A percentile compares a stretch with the other conserved stretches of the same genome.
Conservation (phyloP, 2,888 invertebrate genomes). For the Chydorus sphaericus region DNA sequence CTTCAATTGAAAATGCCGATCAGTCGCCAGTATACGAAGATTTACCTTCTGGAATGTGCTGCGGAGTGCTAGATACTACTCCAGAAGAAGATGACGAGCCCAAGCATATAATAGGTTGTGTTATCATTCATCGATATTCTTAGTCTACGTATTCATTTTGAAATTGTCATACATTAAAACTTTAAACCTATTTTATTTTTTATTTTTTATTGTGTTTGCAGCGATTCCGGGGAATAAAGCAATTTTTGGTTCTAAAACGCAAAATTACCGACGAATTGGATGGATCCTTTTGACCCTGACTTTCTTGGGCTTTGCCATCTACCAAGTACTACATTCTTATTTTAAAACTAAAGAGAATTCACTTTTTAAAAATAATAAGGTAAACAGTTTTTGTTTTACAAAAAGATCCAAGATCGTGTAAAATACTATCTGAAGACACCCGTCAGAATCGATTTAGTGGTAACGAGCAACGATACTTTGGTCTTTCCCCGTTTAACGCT, state of each 20-base stretch:
- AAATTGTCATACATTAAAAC: too few species aligned
- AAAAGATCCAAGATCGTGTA: neutral
- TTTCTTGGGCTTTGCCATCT: neutral
- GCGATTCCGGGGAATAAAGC: slow-evolving; percentile 4
- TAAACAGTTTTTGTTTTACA: neutral
- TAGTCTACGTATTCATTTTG: too few species aligned
- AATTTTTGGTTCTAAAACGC: neutral
- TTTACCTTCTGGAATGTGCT: neutral
- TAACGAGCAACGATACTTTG: neutral
- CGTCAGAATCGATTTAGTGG: neutral
- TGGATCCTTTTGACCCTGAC: neutral
- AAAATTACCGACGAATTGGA: neutral
- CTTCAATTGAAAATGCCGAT: too few species aligned
- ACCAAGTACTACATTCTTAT: neutral
- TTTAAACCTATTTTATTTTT: neutral
- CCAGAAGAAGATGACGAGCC: neutral
- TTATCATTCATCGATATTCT: too few species aligned
- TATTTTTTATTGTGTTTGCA: neutral
- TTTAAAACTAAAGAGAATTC: neutral
- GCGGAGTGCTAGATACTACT: neutral
- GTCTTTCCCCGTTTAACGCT: neutral
- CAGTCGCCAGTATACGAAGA: too few species aligned
- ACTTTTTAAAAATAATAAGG: neutral
- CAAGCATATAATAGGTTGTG: neutral
- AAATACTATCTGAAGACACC: neutral